Evolutionary conservation across 2,113 vertebrate species (phyloP).

Genomic region (Microtus oregoni): DNA sequence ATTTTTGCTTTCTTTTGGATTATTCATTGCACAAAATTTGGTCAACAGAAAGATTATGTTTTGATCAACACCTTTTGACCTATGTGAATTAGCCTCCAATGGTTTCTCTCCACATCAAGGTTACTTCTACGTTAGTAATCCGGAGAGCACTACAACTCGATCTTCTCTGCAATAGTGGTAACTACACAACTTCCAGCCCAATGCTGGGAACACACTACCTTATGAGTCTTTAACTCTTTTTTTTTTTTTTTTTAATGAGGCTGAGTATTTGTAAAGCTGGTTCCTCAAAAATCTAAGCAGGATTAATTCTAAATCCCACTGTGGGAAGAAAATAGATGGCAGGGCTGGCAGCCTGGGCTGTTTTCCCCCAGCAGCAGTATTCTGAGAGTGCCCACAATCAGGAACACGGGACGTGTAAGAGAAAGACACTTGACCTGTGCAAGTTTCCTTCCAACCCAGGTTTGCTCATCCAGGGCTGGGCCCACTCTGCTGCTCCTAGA

Average conservation of each 20-base stretch:
- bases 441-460: neutral
- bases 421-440: neutral
- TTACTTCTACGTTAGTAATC: neutral
- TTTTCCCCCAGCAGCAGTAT: neutral
- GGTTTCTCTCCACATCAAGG: neutral
- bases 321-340: neutral
- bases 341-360: accelerated
- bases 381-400: neutral
- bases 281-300: neutral
- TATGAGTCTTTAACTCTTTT: neutral
- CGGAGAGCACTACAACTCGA: neutral
- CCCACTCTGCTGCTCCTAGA: neutral
- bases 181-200: neutral
- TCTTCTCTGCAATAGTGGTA: neutral
- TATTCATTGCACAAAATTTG: neutral
- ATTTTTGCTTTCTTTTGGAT: neutral
- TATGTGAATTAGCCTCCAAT: neutral
- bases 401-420: neutral
- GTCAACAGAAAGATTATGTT: neutral
- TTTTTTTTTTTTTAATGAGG: neutral
- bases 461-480: neutral
- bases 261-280: neutral
- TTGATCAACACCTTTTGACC: neutral
- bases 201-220: no score
- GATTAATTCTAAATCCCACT: neutral